Evolutionary conservation across 2,888 invertebrate genomes (phyloP).

Genomic region (Caenorhabditis sp.): DNA sequence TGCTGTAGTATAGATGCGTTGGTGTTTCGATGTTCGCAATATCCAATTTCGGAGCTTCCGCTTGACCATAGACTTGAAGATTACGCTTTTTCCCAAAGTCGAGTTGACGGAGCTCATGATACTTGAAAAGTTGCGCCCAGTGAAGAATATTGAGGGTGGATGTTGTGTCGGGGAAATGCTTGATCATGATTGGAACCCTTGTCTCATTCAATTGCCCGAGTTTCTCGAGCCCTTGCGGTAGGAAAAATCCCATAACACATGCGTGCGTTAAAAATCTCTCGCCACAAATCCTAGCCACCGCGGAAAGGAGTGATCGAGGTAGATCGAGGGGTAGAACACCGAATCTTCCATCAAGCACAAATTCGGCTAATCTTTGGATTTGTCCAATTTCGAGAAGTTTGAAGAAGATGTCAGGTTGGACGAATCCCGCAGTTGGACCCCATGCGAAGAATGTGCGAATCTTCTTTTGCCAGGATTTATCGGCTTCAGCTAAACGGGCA

Average conservation of each 20-base stretch:
- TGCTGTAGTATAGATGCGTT: conserved; percentile 29
- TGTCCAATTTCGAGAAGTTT: conserved; percentile 8
- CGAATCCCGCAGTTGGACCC: conserved; percentile 38
- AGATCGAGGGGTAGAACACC: conserved; percentile 16
- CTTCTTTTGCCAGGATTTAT: conserved; percentile 24
- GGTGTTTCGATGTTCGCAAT: conserved; percentile 31
- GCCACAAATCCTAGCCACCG: conserved; percentile 9
- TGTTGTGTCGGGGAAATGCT: conserved; percentile 33
- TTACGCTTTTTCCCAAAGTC: conserved; percentile 27
- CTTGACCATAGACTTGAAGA: conserved; percentile 22
- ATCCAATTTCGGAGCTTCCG: conserved; percentile 27
- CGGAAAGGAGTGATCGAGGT: conserved; percentile 5
- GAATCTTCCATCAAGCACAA: conserved; percentile 26
- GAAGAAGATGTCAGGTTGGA: conserved; percentile 23
- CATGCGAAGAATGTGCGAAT: conserved; percentile 36
- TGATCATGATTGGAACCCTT: conserved; percentile 18
- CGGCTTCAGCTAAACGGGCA: conserved; percentile 27
- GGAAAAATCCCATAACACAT: conserved; percentile 8
- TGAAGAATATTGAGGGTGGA: conserved; percentile 35
- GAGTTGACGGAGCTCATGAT: conserved; percentile 27
- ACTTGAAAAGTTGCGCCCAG: conserved; percentile 39
- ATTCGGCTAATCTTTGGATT: conserved; percentile 20
- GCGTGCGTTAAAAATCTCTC: conserved; percentile 3
- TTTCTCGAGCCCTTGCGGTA: conserved; percentile 16
- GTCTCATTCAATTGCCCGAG: conserved; percentile 34